Base-by-base conservation (phyloP, 1,140 invertebrate genomes). In the Popillia japonica region DNA sequence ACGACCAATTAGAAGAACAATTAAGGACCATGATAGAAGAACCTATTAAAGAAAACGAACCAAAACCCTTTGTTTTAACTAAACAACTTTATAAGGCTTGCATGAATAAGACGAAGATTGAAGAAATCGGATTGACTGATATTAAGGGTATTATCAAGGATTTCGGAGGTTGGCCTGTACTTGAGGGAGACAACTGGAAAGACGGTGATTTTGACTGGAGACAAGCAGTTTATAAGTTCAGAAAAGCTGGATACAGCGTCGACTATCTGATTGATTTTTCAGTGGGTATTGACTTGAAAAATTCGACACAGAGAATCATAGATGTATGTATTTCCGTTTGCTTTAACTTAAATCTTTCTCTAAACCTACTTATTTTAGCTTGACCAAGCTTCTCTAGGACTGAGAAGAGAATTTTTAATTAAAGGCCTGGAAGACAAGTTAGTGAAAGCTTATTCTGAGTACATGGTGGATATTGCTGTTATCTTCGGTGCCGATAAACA, bases 221-320 rank as follows among this genome's bases (percentile, higher is more conserved):
- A 82, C 89, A 95, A 79, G 92, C 92, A 8, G 92, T 96, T 3
- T 96, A 94, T 87, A 93, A 91, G 77, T 96, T 96, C 87, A 89
- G 94, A 20, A 87, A 88, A 72, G 87, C 90, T 6, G 97, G 96
- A 3, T 96, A 95, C 85, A 95, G 94, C 6, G 93, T 96, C 55
- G 95, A 97, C 86, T 97, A 98, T 84, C 93, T 98, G 83, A 90
- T 99, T n/a, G 95, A 97, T 83, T 96, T 98, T 81, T 96, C 94
- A 42, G 93, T 98, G 76, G 92, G 92, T 3, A 94, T 95, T 7
- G 96, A 98, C 87, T 90, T 96, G n/a, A 96, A 96, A 86, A 98
- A 98, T 86, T 96, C 94, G 27, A 95, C 94, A 0, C 91, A 90
- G 79, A 89, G 96, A 74, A 90, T 96, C 40, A 96, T 98, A 82